phyloP scores from a whole-genome alignment of 2,888 invertebrate species.

The Aradus depressus region DNA sequence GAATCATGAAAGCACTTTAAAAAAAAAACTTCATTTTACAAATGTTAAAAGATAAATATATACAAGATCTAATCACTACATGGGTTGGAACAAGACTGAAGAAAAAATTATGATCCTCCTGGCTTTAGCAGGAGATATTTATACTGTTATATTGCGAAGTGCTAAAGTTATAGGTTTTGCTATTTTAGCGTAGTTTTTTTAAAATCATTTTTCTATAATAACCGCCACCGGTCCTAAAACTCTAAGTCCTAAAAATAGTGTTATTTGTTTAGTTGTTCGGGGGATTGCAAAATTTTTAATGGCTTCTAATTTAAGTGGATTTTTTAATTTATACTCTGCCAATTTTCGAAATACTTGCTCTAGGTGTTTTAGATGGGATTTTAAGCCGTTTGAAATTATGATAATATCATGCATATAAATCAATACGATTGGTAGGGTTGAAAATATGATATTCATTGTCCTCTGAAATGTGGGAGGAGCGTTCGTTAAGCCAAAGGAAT shows the following conservation, averaged over 20 bases:
- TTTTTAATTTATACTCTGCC: conserved; percentile 13
- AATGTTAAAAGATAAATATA: too few relatives aligned
- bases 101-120: too few relatives aligned
- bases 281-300: too few relatives aligned
- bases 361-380: conserved; percentile 9
- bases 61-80: too few relatives aligned
- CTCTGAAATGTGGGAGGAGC: too few relatives aligned
- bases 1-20: too few relatives aligned
- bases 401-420: conserved; percentile 20
- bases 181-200: conserved; percentile 28
- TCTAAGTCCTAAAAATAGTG: conserved; percentile 31
- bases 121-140: too few relatives aligned
- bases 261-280: conserved; percentile 9
- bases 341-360: conserved; percentile 5
- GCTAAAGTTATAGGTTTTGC: conserved; percentile 30
- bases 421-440: too few relatives aligned
- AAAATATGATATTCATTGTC: conserved; percentile 11
- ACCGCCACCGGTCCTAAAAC: too few relatives aligned
- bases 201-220: conserved; percentile 33
- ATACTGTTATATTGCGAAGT: too few relatives aligned
- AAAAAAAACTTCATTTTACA: too few relatives aligned
- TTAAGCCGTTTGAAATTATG: conserved; percentile 9
- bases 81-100: too few relatives aligned
- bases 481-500: conserved; percentile 13
- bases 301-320: conserved; percentile 5